Evolutionary conservation across 2,888 invertebrate genomes (phyloP), one percentile per base, ranked within the genome.

Genomic region (Idaea aversata): DNA sequence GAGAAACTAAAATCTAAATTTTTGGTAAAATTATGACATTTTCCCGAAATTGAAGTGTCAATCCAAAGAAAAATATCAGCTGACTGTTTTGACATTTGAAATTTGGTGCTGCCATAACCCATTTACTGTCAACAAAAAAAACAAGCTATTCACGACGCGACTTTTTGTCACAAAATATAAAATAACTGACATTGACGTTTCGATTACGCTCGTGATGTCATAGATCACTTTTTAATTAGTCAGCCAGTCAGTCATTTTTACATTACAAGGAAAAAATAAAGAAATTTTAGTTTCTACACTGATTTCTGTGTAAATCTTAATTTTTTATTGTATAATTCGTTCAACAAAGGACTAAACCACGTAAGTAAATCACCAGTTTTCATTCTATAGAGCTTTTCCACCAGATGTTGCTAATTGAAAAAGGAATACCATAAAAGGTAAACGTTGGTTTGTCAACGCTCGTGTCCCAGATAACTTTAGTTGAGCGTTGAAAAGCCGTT

Each of bases 381-480:
- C 35, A 35, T 61, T 61, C 13, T 6, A 6, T 34, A 62, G n/a
- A 6, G 59, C 67, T 61, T 59, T 65, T 65, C 15, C n/a, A 75
- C 66, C 87, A 85, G 84, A 73, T 84, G 87, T 76, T 74, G 60
- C 57, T 67, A 73, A 76, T 70, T 69, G 61, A 71, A 64, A 71
- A 87, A 87, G 84, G 76, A 70, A 72, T 70, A 73, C 91, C 91
- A 67, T 90, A 69, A 79, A 89, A 65, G 91, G 91, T 75, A 84
- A 79, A 86, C 79, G 77, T 75, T 70, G 77, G 74, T 74, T 76
- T 81, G 83, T 78, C 84, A 82, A 75, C 76, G 81, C 77, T 76
- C 86, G 87, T 77, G 87, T 77, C 88, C 88, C 82, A 90, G 83
- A 77, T 88, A 81, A 73, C 77, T 72, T 76, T 72, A 65, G 71